phyloP scores from a whole-genome alignment of 2,888 invertebrate species.

The Endotricha flammealis region DNA sequence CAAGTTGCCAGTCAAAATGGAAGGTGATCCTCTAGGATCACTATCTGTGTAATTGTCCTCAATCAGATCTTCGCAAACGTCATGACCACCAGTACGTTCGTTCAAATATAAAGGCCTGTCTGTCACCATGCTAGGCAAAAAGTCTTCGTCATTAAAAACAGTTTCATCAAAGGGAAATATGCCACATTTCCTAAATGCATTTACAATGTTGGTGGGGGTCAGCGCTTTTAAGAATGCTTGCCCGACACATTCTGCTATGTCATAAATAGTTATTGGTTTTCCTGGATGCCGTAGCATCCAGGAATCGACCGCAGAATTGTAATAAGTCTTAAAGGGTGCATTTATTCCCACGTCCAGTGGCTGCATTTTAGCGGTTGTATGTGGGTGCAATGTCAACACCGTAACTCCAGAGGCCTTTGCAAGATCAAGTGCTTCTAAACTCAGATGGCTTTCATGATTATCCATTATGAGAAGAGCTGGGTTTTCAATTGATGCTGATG shows the following conservation, averaged over 20 bases:
- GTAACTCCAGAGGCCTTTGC: conserved; percentile 18
- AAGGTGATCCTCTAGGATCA: not conserved
- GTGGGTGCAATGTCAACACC: conserved; percentile 17
- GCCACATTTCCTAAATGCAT: conserved; percentile 16
- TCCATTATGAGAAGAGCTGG: conserved; percentile 31
- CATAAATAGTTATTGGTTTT: conserved; percentile 35
- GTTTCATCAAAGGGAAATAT: conserved; percentile 28
- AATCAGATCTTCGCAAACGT: not conserved
- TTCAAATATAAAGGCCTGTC: conserved; percentile 11
- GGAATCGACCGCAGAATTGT: conserved; percentile 28
- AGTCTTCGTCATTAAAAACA: conserved; percentile 28
- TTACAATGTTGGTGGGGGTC: conserved; percentile 30
- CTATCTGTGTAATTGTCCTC: not conserved
- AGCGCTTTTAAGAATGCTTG: conserved; percentile 20
- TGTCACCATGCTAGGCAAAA: conserved; percentile 22
- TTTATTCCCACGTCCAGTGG: conserved; percentile 42
- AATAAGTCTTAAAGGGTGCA: conserved; percentile 37
- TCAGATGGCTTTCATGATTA: conserved; percentile 9
- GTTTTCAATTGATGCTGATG: conserved; percentile 24
- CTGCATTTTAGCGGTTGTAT: conserved; percentile 27
- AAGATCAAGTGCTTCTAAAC: conserved; percentile 17
- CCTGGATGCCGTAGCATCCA: conserved; percentile 41
- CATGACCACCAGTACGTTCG: not conserved
- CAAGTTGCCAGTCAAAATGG: not conserved
- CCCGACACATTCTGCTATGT: conserved; percentile 27